Evolutionary conservation across 2,888 invertebrate species (phyloP), one percentile per base, ranked within the genome.

Genomic region (Nemurella pictetii): DNA sequence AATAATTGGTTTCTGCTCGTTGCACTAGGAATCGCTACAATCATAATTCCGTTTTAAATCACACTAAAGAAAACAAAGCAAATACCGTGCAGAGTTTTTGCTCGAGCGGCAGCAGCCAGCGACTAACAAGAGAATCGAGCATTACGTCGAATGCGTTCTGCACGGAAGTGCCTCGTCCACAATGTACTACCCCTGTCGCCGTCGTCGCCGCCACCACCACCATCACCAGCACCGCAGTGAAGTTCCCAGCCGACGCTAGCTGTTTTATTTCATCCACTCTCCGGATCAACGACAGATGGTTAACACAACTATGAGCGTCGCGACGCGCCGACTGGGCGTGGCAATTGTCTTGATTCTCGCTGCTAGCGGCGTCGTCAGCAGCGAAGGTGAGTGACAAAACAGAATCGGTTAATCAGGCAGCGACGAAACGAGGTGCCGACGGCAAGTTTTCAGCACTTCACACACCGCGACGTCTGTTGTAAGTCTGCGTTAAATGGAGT

Each of bases 301-400:
- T 30, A 78, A 78, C 30, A 78, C 28, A 55, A 55, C 55, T n/a
- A 78, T 78, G 78, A 78, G 78, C 78, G 78, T 78, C 78, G 78
- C 78, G 30, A 78, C 30, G 78, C 78, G 12, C n/a, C n/a, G 78
- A 0, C n/a, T 28, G 78, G 78, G 78, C n/a, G 78, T 78, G 78
- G 78, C 30, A n/a, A n/a, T 29, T n/a, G 78, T 78, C 78, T 78
- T 78, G 30, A 28, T 78, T 78, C 78, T 78, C n/a, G 78, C 78
- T 7, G n/a, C 20, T 5, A 30, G 29, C 30, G 78, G 78, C 30
- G 78, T 29, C 78, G 78, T 78, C 78, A 30, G 9, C 30, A 30
- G 78, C 30, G 28, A 78, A 78, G 78, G 78, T 78, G 28, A 78
- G 78, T 28, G 75, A 75, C 75, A 75, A 30, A 78, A 78, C 29